Conservation (phyloP, 2,888 invertebrate species). For the Pollenia griseotomentosa region DNA sequence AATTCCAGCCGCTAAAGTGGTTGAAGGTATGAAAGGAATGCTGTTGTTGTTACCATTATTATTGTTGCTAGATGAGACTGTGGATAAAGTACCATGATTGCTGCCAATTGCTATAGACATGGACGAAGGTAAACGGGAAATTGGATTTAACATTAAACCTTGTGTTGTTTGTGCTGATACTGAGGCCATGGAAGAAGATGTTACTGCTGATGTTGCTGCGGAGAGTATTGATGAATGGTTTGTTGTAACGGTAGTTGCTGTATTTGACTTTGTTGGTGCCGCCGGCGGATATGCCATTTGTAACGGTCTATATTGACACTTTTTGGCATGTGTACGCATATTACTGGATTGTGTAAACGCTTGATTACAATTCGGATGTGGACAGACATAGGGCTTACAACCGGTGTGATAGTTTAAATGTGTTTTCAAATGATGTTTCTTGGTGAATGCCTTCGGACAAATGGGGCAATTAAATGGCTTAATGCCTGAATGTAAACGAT, state of each 20-base stretch:
- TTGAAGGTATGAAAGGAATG: slow-evolving; percentile 72
- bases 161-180: slow-evolving; percentile 37
- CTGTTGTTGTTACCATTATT: slow-evolving; percentile 50
- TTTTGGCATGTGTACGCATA: slow-evolving; percentile 94
- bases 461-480: slow-evolving; percentile 89
- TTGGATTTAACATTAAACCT: slow-evolving; percentile 59
- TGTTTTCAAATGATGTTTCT: slow-evolving; percentile 93
- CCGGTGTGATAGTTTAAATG: slow-evolving; percentile 94
- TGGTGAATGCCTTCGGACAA: slow-evolving; percentile 90
- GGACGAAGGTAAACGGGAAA: slow-evolving; percentile 66
- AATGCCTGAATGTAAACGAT: slow-evolving; percentile 91
- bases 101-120: slow-evolving; percentile 8
- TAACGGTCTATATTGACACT: slow-evolving; percentile 86
- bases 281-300: slow-evolving; percentile 77
- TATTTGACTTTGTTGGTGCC: slow-evolving; percentile 20
- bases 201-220: slow-evolving; percentile 47
- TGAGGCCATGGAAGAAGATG: slow-evolving; percentile 40
- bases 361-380: slow-evolving; percentile 88
- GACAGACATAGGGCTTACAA: slow-evolving; percentile 91
- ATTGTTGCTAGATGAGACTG: slow-evolving; percentile 37
- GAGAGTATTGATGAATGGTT: slow-evolving; percentile 37
- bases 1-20: slow-evolving; percentile 73
- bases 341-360: slow-evolving; percentile 94
- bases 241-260: slow-evolving; percentile 70
- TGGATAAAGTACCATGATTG: slow-evolving; percentile 35